Base-by-base conservation (phyloP, 2,888 invertebrate genomes). In the Hesperia comma region DNA sequence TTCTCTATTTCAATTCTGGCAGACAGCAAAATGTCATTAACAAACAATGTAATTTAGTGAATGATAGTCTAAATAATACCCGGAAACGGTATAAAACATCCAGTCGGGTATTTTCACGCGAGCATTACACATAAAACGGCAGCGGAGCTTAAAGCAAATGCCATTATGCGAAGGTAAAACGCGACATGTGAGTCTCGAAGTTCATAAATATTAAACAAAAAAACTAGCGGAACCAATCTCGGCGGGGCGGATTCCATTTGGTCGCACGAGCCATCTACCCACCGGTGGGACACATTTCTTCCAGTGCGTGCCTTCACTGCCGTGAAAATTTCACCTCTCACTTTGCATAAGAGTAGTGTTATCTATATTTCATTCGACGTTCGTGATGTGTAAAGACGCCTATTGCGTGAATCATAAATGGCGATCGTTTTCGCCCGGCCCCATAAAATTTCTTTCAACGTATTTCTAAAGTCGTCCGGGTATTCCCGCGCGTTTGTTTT, bases 171-270 rank as follows among this genome's bases (percentile, higher is more conserved):
- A 83, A 87, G 84, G 84, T 87, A 82, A 77, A 86, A 85, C 76
- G 77, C 79, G 82, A 83, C 84, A 81, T 81, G 82, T 84, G 83
- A 83, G 83, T 81, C 80, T 79, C 79, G 79, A 78, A 83, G 82
- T 86, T 87, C 86, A 87, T 89, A 90, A 89, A 90, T 89, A 90
- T 89, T 90, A 87, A 90, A 86, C 79, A 84, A 86, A 84, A 85
- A 84, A 90, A 87, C 84, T 87, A 86, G 83, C 80, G 79, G 77
- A 81, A 83, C 83, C 86, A 89, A 91, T 91, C 89, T 90, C 87
- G 77, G 82, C 81, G 83, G 85, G 80, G 79, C 72, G 83, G 81
- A 83, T 84, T 86, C 85, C 83, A 87, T 87, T 87, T 82, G 86
- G 84, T 79, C 81, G 80, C 76, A 78, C 78, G 79, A 79, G 77